Conservation (phyloP, 2,888 invertebrate genomes). For the Epirrhoe tristata region DNA sequence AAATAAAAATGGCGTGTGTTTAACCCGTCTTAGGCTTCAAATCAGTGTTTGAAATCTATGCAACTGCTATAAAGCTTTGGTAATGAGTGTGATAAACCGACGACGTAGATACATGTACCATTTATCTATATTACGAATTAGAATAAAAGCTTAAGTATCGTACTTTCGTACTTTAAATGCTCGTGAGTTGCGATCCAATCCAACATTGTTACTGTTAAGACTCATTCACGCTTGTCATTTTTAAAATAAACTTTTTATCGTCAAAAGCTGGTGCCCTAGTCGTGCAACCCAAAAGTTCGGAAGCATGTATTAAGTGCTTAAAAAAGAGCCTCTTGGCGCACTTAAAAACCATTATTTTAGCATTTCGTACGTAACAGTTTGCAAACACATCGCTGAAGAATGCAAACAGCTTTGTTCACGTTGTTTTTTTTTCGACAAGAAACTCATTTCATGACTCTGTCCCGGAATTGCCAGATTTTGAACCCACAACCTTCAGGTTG, state of each 20-base stretch:
- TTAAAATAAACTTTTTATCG: slow-evolving; percentile 1
- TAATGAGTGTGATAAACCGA: slow-evolving; percentile 34
- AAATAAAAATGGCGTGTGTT: slow-evolving; percentile 10
- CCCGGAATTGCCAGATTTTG: too few relatives aligned
- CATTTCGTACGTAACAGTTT: too few relatives aligned
- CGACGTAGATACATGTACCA: slow-evolving; percentile 34
- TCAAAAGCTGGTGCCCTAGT: not conserved
- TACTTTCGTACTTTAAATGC: slow-evolving; percentile 35
- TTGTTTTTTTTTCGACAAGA: too few relatives aligned
- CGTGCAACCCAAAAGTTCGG: not conserved
- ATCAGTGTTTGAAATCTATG: slow-evolving; percentile 32
- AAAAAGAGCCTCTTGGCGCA: too few relatives aligned
- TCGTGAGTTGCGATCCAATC: slow-evolving; percentile 31
- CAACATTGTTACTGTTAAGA: slow-evolving; percentile 33
- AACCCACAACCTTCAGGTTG: too few relatives aligned
- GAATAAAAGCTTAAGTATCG: slow-evolving; percentile 38
- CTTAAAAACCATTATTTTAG: too few relatives aligned
- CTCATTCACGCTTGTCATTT: slow-evolving; percentile 14
- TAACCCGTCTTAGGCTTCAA: slow-evolving; percentile 14
- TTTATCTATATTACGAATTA: slow-evolving; percentile 40
- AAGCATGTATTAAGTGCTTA: too few relatives aligned
- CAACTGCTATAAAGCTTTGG: slow-evolving; percentile 24
- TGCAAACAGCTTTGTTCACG: too few relatives aligned
- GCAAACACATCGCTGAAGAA: too few relatives aligned
- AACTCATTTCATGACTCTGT: too few relatives aligned